phyloP scores from a whole-genome alignment of 2,113 vertebrate genomes.

The Tricholaema leucomelas region DNA sequence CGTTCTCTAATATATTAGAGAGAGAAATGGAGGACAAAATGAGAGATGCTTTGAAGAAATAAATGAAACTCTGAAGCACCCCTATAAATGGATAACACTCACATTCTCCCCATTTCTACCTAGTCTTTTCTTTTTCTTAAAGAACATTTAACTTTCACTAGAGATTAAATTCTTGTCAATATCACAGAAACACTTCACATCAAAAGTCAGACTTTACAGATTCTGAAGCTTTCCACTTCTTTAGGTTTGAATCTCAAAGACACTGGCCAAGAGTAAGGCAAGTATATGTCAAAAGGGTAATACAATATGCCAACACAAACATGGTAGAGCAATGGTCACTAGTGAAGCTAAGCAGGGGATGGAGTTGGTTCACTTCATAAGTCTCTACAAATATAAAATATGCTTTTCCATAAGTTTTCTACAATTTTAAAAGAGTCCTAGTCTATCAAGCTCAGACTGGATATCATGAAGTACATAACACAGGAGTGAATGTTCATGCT shows the following conservation, averaged over 20 bases:
- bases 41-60: background rate
- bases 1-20: background rate
- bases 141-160: background rate
- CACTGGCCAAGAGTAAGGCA: fast-evolving
- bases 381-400: background rate
- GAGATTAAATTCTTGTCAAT: background rate
- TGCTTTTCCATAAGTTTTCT: background rate
- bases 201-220: background rate
- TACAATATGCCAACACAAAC: background rate
- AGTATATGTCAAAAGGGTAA: background rate
- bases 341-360: background rate
- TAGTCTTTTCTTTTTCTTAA: background rate
- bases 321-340: background rate
- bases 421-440: background rate
- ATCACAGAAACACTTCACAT: background rate
- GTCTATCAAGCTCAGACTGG: background rate
- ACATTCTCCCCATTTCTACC: background rate
- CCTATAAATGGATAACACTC: background rate
- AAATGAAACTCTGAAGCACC: background rate
- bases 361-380: background rate
- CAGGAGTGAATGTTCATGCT: background rate
- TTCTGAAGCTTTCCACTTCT: background rate
- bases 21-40: background rate
- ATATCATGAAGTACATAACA: background rate
- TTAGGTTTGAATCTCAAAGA: background rate